Evolutionary conservation across 2,113 vertebrate species (phyloP), one percentile per base, ranked within the genome.

Genomic region (Poeciliopsis prolifica): DNA sequence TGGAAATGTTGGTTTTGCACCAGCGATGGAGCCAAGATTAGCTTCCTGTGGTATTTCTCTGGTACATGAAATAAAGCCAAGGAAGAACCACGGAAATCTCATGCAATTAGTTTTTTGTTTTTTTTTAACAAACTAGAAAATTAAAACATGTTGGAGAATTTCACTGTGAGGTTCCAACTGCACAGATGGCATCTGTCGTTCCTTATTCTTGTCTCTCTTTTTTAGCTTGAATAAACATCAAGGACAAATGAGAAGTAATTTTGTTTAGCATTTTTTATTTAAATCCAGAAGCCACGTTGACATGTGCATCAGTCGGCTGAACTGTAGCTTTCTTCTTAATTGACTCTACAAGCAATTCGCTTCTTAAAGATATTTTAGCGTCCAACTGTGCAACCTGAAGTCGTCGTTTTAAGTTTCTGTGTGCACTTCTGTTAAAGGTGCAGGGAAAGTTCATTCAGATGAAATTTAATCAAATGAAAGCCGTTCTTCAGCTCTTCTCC

Each of bases 391-490:
- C 58, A n/a, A 65, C 64, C 35, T 1, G 2, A 70, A 67, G 64
- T 13, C 29, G 67, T 31, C 29, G 64, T 40, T 75, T 28, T 26
- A 37, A n/a, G 37, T n/a, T 58, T 79, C 51, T 44, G 31, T 40
- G 0, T 65, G 33, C 40, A 6, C 68, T 40, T 29, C 13, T 78
- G 19, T 81, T 28, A 30, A 62, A 75, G 30, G 28, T 44, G 28
- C 68, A 35, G 37, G 24, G 30, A 72, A 68, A 72, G 33, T 68
- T 67, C 33, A 62, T 70, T 31, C 65, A 26, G 65, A 69, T 37
- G 71, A 37, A 44, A 74, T 60, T 4, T 2, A 51, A 64, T 77
- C 15, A 58, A 54, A 81, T 70, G n/a, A 74, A 84, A 77, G 33
- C 17, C 31, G 51, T 62, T n/a, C 60, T 70, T 35, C 65, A 80